Evolutionary conservation across 2,888 invertebrate species (phyloP), one percentile per base, ranked within the genome.

Genomic region (Phoronis australis): DNA sequence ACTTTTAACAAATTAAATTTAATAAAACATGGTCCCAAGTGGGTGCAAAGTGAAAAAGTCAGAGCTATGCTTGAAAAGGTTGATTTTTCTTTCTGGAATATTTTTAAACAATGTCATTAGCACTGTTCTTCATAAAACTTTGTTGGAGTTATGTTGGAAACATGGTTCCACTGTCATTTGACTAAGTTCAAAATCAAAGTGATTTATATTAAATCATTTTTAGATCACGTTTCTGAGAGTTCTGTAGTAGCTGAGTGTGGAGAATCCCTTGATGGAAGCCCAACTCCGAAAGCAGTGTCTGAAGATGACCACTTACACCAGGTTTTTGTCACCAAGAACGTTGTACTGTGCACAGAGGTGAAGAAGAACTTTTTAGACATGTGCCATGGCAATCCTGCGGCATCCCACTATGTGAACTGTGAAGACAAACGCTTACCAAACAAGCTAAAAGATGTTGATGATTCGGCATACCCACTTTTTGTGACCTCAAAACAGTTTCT

Each of bases 291-390:
- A 23, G 9, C 18, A 4, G 15, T 1, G n/a, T 20, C 9, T 4
- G 15, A 12, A 24, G 53, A 50, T 47, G 52, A 54, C 37, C 57
- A 60, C 24, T 50, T 62, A 20, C 60, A 57, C 37, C 62, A 61
- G 48, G 51, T 67, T 22, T 69, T 68, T 52, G 58, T 69, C 41
- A 69, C 68, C 0, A 67, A 69, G 55, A 71, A 70, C 49, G 57
- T 62, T n/a, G 63, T 68, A 9, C 54, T 71, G 26, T 70, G 69
- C 48, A 64, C 52, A 38, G 69, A 69, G 47, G 65, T 71, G 12
- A 55, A 64, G 54, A 71, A 70, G 53, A 69, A 65, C 35, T 70
- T 71, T 45, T 48, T 53, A 5, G 66, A 66, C 48, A 55, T 71
- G 24, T 61, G 61, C 42, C 62, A 62, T 49, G 68, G 65, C 3